Base-by-base conservation (phyloP, 1,140 invertebrate species). In the Zophobas morio region DNA sequence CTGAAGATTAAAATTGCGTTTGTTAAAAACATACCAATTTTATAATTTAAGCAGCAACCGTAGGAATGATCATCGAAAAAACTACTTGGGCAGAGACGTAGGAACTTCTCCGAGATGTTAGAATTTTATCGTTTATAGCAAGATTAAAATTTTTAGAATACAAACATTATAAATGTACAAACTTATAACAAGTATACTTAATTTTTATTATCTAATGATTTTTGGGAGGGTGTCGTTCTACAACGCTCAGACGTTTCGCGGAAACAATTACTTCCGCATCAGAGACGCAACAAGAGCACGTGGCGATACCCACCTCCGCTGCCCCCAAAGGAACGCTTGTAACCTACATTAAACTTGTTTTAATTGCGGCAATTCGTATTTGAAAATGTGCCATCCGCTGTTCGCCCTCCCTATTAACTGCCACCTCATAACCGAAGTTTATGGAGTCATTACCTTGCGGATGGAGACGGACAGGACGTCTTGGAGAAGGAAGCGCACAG, bases 331-430 rank as follows among this genome's bases (percentile, higher is more conserved):
- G 34, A 56, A 35, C 4, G n/a, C 35, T 20, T 2, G 37, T 8
- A 20, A 34, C 57, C 34, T 37, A 6, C 2, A 20, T 60, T 60
- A 60, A 60, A 60, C 34, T 60, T 33, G 34, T 60, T 60, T 60
- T 60, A 60, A 60, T 60, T 60, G n/a, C 57, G 1, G 57, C 57
- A 36, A 60, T 60, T 60, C 57, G 42, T 46, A 46, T 46, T 46
- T 46, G 8, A 46, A 46, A 46, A 46, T 46, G 42, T 8, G 42
- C 42, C 42, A 46, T 46, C 42, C 42, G 42, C 42, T 46, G 42
- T 8, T 40, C 37, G 57, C 35, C 57, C 37, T 8, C 57, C 57
- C 57, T 37, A 46, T 3, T 8, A 46, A 46, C 42, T 46, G 42
- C 42, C 42, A 46, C 3, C 42, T 46, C 49, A 53, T 53, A 8